Evolutionary conservation across 2,113 vertebrate genomes (phyloP), one percentile per base, ranked within the genome.

Genomic region (Ictalurus punctatus): DNA sequence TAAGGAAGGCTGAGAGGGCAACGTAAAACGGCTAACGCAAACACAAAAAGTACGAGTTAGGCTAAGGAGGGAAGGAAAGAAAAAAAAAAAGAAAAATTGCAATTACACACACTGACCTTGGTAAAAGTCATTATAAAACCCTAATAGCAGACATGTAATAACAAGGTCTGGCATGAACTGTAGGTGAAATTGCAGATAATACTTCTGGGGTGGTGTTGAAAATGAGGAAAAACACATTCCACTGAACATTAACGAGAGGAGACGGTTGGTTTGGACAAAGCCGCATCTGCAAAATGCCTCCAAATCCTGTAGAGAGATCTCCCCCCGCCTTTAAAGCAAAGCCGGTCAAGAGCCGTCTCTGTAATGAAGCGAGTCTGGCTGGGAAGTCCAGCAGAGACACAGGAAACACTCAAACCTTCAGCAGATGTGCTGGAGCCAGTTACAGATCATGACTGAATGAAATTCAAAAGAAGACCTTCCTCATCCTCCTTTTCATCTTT

Each of bases 391-490:
- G 54, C 67, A 81, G 37, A 74, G 25, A 16, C 30, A 61, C 58
- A 86, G 80, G 59, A 90, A 91, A 90, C 7, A 25, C 58, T 88
- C n/a, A 86, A 89, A 89, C 84, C 48, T 85, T 67, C 44, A 90
- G 71, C 91, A 91, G 88, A 92, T 90, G 92, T 88, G 74, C 74
- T 5, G 4, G 83, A 89, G 67, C 84, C 84, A 71, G 27, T 7
- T 67, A 84, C 65, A 58, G 56, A 87, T 85, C 67, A 91, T 40
- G 89, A 89, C 67, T 52, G 85, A 87, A 54, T 1, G 40, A 87
- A 76, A 65, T 59, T 69, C 86, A 19, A 89, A 84, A 87, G 44
- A 84, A 83, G 44, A 83, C 83, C 34, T 56, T 44, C 44, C 34
- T 78, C 56, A 52, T 58, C n/a, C 40, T 85, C n/a, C 19, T 37